phyloP scores from a whole-genome alignment of 2,797 vertebrate genomes.

The Pseudochromis fuscus region DNA sequence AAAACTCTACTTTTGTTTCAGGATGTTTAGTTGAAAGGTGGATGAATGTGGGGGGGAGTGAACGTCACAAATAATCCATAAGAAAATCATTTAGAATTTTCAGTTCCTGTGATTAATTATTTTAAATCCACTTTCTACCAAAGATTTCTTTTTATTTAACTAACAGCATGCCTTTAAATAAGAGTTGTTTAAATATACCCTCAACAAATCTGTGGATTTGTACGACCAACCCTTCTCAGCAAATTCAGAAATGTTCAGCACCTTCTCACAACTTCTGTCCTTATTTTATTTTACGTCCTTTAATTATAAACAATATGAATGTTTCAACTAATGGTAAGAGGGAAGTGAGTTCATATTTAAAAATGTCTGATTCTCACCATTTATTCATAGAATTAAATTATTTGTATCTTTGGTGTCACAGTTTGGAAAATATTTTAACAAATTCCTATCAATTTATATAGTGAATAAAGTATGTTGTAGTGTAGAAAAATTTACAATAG shows the following conservation, averaged over 20 bases:
- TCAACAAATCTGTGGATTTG: too few species aligned
- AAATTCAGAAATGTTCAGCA: not conserved
- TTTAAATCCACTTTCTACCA: slow-evolving; percentile 22
- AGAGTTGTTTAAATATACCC: not conserved
- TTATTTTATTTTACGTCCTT: not conserved
- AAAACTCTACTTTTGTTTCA: slow-evolving; percentile 42
- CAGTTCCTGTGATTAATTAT: slow-evolving; percentile 30
- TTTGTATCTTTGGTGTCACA: not conserved
- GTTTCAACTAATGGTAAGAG: slow-evolving; percentile 2
- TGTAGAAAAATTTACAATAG: slow-evolving; percentile 1
- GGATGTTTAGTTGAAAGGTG: slow-evolving; percentile 4
- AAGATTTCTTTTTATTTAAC: not conserved
- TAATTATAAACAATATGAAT: slow-evolving; percentile 11
- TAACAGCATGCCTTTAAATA: slow-evolving; percentile 1
- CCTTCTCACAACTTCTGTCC: not conserved
- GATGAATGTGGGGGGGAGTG: not conserved
- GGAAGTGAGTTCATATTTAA: not conserved
- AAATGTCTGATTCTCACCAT: not conserved
- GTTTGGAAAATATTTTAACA: not conserved
- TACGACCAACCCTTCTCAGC: not conserved
- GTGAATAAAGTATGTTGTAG: not conserved
- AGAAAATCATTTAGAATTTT: slow-evolving; percentile 9
- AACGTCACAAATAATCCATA: not conserved
- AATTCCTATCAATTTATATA: not conserved
- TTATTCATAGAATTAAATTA: slow-evolving; percentile 12